Conservation (phyloP, 2,113 vertebrate species). For the Jacana jacana region DNA sequence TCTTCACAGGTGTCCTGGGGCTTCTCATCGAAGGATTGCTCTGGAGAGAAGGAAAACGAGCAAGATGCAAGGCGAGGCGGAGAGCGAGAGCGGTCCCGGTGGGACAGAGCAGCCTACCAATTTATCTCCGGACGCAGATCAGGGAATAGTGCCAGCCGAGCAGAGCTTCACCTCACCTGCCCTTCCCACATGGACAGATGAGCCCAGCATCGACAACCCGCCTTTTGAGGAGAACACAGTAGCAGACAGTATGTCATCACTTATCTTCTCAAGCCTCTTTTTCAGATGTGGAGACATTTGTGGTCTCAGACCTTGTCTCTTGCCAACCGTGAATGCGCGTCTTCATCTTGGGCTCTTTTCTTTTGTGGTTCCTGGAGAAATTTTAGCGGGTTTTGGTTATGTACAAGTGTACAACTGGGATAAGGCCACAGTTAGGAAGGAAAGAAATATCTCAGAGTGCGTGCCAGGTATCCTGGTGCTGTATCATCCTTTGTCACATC, state of each 20-base stretch:
- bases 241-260: conserved; percentile 84
- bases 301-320: neutral
- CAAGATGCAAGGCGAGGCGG: conserved; percentile 68
- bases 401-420: neutral
- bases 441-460: neutral
- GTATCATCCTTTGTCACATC: neutral
- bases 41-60: conserved; percentile 78
- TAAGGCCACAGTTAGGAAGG: neutral
- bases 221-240: conserved; percentile 89
- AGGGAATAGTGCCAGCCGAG: conserved; percentile 62
- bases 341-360: neutral
- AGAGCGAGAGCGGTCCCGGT: conserved; percentile 67
- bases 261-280: neutral
- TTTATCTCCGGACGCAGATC: conserved; percentile 66
- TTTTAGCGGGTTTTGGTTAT: neutral
- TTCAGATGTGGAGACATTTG: neutral
- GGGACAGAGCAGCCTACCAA: conserved; percentile 74
- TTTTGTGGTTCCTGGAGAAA: neutral
- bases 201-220: conserved; percentile 88
- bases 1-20: conserved; percentile 88
- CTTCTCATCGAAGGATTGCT: conserved; percentile 81
- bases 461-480: neutral
- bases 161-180: conserved; percentile 63
- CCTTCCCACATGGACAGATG: conserved; percentile 82
- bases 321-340: neutral